Percentiles rank a stretch among this genome's conserved stretches.
phyloP scores from a whole-genome alignment of 2,113 vertebrate genomes.

The Paedocypris sp. region DNA sequence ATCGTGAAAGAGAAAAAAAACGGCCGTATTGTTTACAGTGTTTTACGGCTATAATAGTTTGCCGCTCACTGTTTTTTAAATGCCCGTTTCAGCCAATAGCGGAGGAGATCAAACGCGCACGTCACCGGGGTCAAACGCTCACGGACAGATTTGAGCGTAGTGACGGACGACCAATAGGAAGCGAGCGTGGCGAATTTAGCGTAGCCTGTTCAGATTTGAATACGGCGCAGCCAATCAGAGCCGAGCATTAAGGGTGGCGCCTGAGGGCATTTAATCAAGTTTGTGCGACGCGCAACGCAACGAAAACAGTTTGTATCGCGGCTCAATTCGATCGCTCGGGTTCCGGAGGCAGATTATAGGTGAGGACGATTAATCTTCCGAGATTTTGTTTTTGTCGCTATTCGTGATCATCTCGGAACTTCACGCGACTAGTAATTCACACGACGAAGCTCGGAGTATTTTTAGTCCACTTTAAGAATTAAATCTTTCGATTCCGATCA shows the following conservation, averaged over 20 bases:
- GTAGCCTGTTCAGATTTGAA: slow-evolving; percentile 45
- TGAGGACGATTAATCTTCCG: slow-evolving; percentile 27
- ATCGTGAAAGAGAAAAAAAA: no score
- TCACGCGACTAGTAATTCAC: no score
- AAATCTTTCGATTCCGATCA: no score
- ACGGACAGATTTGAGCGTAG: neutral
- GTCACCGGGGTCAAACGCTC: neutral
- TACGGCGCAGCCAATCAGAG: slow-evolving; percentile 29
- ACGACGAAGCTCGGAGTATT: no score
- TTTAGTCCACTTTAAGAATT: no score
- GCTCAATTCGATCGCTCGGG: slow-evolving; percentile 37
- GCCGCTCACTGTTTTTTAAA: slow-evolving; percentile 63
- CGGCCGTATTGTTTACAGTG: no score
- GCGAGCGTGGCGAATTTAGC: fast-evolving
- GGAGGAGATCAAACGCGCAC: neutral
- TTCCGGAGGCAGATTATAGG: slow-evolving; percentile 40
- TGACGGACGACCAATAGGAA: slow-evolving; percentile 39
- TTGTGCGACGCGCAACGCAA: slow-evolving; percentile 37
- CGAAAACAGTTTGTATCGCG: slow-evolving; percentile 50
- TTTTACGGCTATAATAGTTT: no score
- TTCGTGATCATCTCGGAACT: no score
- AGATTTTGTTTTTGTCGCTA: neutral
- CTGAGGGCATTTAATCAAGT: slow-evolving; percentile 45
- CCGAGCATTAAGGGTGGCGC: slow-evolving; percentile 36
- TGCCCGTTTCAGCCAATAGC: slow-evolving; percentile 45